phyloP scores from a whole-genome alignment of 2,888 invertebrate genomes.

The Xestia xanthographa region DNA sequence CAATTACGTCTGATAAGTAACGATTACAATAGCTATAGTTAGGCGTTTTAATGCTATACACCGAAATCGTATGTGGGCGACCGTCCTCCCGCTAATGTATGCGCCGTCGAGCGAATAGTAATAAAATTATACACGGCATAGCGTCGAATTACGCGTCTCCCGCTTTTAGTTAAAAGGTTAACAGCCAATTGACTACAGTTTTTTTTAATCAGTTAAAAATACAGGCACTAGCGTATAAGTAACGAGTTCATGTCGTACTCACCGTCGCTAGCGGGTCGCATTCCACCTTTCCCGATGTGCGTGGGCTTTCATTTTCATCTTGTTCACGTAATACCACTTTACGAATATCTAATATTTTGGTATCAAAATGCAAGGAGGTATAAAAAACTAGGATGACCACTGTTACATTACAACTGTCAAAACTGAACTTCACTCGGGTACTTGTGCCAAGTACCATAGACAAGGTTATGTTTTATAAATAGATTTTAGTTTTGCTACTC shows the following conservation, averaged over 20 bases:
- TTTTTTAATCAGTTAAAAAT: conserved; percentile 91
- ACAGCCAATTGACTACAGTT: conserved; percentile 90
- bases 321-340: conserved; percentile 90
- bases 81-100: conserved; percentile 79
- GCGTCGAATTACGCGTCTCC: conserved; percentile 90
- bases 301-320: conserved; percentile 90
- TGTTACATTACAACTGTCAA: conserved; percentile 90
- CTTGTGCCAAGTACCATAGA: conserved; percentile 88
- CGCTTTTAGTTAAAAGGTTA: conserved; percentile 91
- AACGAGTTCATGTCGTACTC: conserved; percentile 77
- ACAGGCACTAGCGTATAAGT: conserved; percentile 81
- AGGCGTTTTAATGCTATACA: conserved; percentile 74
- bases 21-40: conserved; percentile 77
- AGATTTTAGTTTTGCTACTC: conserved; percentile 79
- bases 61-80: conserved; percentile 75
- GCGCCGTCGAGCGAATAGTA: conserved; percentile 86
- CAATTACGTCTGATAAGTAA: conserved; percentile 85
- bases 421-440: conserved; percentile 88
- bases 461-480: conserved; percentile 86
- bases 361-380: conserved; percentile 90
- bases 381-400: conserved; percentile 89
- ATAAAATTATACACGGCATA: conserved; percentile 90
- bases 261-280: conserved; percentile 89
- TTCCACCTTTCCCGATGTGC: conserved; percentile 89
- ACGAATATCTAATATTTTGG: conserved; percentile 90